These are phyloP conservation scores for Aleiodes leptofemur DNA, from an alignment of 2,888 invertebrate species.

Conservation along the genomic window DNA sequence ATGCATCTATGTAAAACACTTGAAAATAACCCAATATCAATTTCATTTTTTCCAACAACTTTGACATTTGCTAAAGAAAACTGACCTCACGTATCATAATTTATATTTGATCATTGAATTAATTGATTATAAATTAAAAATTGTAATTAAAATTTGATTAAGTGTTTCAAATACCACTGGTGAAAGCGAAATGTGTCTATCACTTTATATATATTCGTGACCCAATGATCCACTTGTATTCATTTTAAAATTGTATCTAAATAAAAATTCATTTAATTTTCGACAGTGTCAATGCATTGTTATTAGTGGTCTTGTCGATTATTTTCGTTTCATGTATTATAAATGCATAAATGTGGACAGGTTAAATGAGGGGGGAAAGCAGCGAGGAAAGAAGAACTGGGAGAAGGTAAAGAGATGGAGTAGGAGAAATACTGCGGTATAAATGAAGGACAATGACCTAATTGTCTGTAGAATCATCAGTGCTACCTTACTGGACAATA, in stretches of 20 bases:
- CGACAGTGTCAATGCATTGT: constrained; percentile 14
- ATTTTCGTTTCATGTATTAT: constrained; percentile 1
- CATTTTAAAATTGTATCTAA: constrained; percentile 11
- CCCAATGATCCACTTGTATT: constrained; percentile 44
- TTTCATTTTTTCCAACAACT: neutral
- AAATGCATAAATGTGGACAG: constrained; percentile 15
- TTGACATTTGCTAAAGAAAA: constrained; percentile 1
- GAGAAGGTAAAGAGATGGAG: constrained; percentile 35
- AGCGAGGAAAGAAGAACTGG: no score
- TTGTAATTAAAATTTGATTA: neutral
- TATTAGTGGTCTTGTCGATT: neutral
- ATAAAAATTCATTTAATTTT: constrained; percentile 18
- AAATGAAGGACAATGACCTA: constrained; percentile 75
- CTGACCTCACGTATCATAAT: neutral
- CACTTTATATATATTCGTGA: constrained; percentile 26
- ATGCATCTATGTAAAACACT: no score
- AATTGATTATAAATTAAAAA: neutral
- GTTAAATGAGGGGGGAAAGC: constrained; percentile 11
- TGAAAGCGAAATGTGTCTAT: constrained; percentile 44
- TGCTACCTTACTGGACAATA: constrained; percentile 69
- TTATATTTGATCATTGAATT: no score
- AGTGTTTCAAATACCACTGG: constrained; percentile 17
- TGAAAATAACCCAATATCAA: no score
- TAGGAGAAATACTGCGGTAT: constrained; percentile 63
- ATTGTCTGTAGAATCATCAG: constrained; percentile 72